Evolutionary conservation across 2,113 vertebrate genomes (phyloP).

Genomic region (Cinclus cinclus): DNA sequence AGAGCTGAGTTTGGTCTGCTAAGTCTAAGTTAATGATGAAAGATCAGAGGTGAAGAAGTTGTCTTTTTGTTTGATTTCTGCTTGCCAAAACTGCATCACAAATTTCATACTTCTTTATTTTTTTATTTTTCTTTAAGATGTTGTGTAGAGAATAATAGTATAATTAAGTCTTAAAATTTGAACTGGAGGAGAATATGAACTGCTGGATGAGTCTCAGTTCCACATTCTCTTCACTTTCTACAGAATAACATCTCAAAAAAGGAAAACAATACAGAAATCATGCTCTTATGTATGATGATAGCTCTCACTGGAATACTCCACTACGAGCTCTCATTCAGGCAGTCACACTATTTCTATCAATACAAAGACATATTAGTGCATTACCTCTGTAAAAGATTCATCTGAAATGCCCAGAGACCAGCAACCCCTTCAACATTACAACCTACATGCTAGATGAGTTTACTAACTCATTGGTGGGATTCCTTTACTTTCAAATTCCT

Average conservation of each 20-base stretch:
- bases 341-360: neutral
- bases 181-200: neutral
- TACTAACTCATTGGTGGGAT: neutral
- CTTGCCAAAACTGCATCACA: neutral
- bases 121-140: too few relatives aligned
- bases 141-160: neutral
- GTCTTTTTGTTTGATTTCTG: neutral
- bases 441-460: neutral
- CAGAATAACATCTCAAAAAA: neutral
- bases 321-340: neutral
- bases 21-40: neutral
- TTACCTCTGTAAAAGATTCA: neutral
- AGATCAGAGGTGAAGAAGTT: neutral
- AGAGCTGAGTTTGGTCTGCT: neutral
- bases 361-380: neutral
- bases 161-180: neutral
- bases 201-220: neutral
- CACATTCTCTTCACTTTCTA: neutral
- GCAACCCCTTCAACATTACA: neutral
- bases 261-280: neutral
- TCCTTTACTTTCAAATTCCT: neutral
- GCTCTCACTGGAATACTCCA: neutral
- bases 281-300: neutral
- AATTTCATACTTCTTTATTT: neutral
- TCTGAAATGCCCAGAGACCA: neutral